Percentiles rank a stretch among this genome's conserved stretches.
These are phyloP conservation scores for Rhabdomys pumilio DNA, from an alignment of 2,797 vertebrate species.

Conservation along the genomic window DNA sequence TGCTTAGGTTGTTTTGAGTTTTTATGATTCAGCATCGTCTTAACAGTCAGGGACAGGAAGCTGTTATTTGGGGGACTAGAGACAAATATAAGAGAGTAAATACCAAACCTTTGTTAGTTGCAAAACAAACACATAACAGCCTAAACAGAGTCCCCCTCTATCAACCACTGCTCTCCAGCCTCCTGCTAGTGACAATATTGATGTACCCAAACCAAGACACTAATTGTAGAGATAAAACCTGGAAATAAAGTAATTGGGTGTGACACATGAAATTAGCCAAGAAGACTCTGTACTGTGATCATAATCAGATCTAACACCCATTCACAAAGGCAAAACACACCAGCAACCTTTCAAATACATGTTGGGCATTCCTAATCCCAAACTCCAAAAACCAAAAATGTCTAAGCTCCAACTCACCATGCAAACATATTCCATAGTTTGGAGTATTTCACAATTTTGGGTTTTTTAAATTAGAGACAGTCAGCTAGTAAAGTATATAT, in stretches of 20 bases:
- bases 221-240: not conserved
- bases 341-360: not conserved
- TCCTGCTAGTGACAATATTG: fast-evolving
- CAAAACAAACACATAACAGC: not conserved
- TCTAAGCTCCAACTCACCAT: not conserved
- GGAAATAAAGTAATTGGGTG: not conserved
- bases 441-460: not conserved
- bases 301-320: not conserved
- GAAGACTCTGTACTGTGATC: not conserved
- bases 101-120: not conserved
- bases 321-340: not conserved
- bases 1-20: not conserved
- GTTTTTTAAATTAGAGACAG: not conserved
- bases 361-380: not conserved
- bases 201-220: not conserved
- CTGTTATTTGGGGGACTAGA: slow-evolving; percentile 11
- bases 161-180: too few relatives aligned
- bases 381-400: not conserved
- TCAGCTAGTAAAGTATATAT: not conserved
- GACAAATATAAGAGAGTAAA: not conserved
- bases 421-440: not conserved
- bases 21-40: slow-evolving; percentile 25
- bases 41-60: not conserved
- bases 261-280: not conserved
- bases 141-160: not conserved